Evolutionary conservation across 1,140 invertebrate genomes (phyloP).

Genomic region (Rhagoletis pomonella): DNA sequence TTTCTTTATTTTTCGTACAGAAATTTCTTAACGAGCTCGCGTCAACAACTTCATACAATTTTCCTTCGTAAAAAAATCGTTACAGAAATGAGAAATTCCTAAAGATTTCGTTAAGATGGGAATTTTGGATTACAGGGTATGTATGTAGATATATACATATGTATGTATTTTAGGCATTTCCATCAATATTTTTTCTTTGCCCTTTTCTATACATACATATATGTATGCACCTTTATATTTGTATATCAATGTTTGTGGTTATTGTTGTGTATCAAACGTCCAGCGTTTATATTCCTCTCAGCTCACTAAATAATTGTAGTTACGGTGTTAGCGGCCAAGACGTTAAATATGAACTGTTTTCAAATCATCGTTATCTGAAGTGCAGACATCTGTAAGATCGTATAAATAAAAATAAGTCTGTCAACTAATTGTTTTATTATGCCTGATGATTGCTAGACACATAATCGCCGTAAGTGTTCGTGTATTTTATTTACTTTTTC

Average conservation of each 20-base stretch:
- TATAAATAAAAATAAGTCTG: neutral
- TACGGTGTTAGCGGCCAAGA: neutral
- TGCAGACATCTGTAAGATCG: neutral
- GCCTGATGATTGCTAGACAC: neutral
- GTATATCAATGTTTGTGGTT: too few species aligned
- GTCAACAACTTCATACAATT: too few species aligned
- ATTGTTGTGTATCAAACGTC: too few species aligned
- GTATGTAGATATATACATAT: neutral
- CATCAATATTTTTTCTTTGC: too few species aligned
- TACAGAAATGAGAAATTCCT: too few species aligned
- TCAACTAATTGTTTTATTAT: constrained; percentile 36
- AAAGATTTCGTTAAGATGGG: too few species aligned
- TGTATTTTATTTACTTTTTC: neutral
- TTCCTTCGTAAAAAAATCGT: too few species aligned
- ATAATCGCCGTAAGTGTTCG: neutral
- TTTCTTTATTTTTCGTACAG: neutral
- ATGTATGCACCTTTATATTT: too few species aligned
- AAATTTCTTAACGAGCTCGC: too few species aligned
- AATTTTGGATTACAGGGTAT: too few species aligned
- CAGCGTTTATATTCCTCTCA: neutral
- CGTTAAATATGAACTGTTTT: neutral
- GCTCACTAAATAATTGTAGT: neutral
- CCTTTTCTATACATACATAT: too few species aligned
- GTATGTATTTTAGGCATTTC: neutral
- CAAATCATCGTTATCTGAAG: neutral